Evolutionary conservation across 2,888 invertebrate species (phyloP).

Genomic region (Platycnemis pennipes): DNA sequence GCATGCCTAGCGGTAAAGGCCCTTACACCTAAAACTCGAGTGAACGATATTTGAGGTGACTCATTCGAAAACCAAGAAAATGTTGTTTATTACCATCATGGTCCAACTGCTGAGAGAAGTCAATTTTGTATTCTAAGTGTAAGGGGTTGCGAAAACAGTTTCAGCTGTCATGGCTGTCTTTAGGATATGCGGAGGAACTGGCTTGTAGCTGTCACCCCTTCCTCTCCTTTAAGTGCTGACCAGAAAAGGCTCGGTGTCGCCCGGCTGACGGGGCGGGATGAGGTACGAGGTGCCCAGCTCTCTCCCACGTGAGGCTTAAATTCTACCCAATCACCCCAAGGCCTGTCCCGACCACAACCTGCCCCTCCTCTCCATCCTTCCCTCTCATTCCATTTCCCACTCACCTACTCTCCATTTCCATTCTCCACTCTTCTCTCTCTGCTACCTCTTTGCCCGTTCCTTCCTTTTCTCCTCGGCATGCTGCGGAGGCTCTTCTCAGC

Average conservation of each 20-base stretch:
- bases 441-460: background rate
- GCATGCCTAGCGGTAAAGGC: too few relatives aligned
- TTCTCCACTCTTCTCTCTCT: background rate
- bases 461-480: background rate
- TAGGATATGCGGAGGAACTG: slow-evolving; percentile 64
- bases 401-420: background rate
- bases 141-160: slow-evolving; percentile 63
- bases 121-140: slow-evolving; percentile 61
- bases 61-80: background rate
- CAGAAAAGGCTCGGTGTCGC: slow-evolving; percentile 64
- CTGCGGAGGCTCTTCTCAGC: background rate
- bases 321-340: slow-evolving; percentile 65
- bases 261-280: slow-evolving; percentile 59
- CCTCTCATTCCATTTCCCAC: background rate
- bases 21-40: too few relatives aligned
- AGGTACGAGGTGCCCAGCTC: slow-evolving; percentile 64
- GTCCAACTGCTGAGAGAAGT: slow-evolving; percentile 44
- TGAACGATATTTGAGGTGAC: background rate
- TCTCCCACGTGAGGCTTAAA: slow-evolving; percentile 65
- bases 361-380: background rate
- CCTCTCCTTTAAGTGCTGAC: slow-evolving; percentile 65
- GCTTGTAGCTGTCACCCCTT: slow-evolving; percentile 58
- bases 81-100: slow-evolving; percentile 40
- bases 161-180: slow-evolving; percentile 49
- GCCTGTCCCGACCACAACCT: slow-evolving; percentile 28